These are phyloP conservation scores for Creontiades dilutus DNA, from an alignment of 2,888 invertebrate genomes.

Conservation along the genomic window DNA sequence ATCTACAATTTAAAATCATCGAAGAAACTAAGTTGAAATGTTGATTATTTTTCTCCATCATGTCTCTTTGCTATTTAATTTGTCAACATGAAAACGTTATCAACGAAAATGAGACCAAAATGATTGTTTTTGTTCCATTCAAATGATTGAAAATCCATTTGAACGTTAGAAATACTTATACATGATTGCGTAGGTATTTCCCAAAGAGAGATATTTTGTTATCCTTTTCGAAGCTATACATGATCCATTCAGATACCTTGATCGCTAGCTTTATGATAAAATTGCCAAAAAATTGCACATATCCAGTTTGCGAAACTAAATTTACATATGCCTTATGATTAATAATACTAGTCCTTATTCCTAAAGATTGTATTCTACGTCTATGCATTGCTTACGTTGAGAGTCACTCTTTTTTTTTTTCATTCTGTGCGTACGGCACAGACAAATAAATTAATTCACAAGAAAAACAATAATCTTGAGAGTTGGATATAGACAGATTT, in stretches of 20 bases:
- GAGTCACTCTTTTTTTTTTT: slow-evolving; percentile 18
- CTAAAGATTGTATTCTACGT: slow-evolving; percentile 48
- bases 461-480: not conserved
- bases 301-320: slow-evolving; percentile 30
- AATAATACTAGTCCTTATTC: slow-evolving; percentile 44
- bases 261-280: not conserved
- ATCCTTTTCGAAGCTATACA: not conserved
- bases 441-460: not conserved
- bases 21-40: too few species aligned
- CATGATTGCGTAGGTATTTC: too few species aligned
- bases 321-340: slow-evolving; percentile 35
- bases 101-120: too few species aligned
- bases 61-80: too few species aligned
- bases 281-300: not conserved
- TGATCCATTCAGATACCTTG: not conserved
- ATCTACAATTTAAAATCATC: too few species aligned
- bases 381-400: slow-evolving; percentile 53
- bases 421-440: slow-evolving; percentile 46
- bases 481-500: not conserved
- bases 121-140: too few species aligned
- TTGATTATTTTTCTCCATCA: too few species aligned
- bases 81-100: too few species aligned
- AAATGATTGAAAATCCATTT: too few species aligned
- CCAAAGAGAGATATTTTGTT: not conserved
- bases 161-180: too few species aligned